Conservation (phyloP, 1,140 invertebrate species). For the Ctenoplectra terminalis region DNA sequence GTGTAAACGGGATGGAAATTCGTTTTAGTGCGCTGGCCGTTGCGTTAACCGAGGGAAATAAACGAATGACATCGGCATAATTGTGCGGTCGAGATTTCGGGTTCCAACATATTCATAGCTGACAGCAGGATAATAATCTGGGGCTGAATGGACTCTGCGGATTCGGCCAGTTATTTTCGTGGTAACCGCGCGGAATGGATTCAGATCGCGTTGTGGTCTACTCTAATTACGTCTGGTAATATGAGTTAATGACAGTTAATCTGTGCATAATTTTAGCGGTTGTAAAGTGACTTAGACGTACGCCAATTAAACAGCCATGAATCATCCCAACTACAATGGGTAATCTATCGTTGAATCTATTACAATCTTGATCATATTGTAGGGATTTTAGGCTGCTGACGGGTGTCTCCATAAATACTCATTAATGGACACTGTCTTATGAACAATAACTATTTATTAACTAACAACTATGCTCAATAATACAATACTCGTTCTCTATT, state of each 20-base stretch:
- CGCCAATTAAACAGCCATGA: not conserved
- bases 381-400: too few species aligned
- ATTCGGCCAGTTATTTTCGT: conserved; percentile 59
- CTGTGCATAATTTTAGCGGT: conserved; percentile 41
- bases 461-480: too few species aligned
- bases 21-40: not conserved
- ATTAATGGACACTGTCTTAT: too few species aligned
- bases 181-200: conserved; percentile 51
- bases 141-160: conserved; percentile 50
- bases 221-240: conserved; percentile 56
- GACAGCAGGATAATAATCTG: conserved; percentile 58
- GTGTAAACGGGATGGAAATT: conserved; percentile 10
- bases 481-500: too few species aligned
- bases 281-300: conserved; percentile 11
- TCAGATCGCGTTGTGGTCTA: conserved; percentile 50
- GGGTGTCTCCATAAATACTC: too few species aligned
- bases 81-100: conserved; percentile 45
- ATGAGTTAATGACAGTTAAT: conserved; percentile 57
- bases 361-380: too few species aligned
- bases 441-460: too few species aligned
- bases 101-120: conserved; percentile 45
- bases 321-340: not conserved
- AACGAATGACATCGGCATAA: conserved; percentile 62
- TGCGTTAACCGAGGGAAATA: conserved; percentile 49
- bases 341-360: not conserved